A percentile compares a stretch with the other conserved stretches of the same genome.
Evolutionary conservation across 2,888 invertebrate genomes (phyloP).

Genomic region (Epinotia bilunana): DNA sequence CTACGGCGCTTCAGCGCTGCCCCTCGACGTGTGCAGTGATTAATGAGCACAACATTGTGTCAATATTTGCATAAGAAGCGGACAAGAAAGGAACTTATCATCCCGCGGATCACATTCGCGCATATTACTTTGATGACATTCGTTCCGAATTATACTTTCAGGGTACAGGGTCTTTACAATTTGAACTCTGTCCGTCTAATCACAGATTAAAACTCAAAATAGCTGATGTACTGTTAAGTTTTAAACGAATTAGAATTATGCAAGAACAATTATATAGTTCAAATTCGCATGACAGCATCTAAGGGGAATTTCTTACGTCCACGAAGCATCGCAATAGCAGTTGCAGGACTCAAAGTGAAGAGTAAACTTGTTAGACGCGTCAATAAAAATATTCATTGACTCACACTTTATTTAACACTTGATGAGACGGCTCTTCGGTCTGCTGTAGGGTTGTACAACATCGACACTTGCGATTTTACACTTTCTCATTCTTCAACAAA

Average conservation of each 20-base stretch:
- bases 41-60: slow-evolving; percentile 80
- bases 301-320: slow-evolving; percentile 50
- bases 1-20: slow-evolving; percentile 42
- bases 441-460: slow-evolving; percentile 64
- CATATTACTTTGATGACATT: slow-evolving; percentile 73
- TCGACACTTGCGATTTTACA: not conserved
- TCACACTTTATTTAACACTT: slow-evolving; percentile 81
- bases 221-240: not conserved
- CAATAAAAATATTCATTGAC: slow-evolving; percentile 84
- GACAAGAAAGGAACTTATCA: slow-evolving; percentile 77
- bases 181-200: slow-evolving; percentile 54
- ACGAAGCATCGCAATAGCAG: slow-evolving; percentile 51
- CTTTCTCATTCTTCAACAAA: not conserved
- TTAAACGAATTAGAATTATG: slow-evolving; percentile 6
- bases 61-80: slow-evolving; percentile 84
- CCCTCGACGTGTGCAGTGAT: slow-evolving; percentile 74
- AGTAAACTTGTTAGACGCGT: slow-evolving; percentile 74
- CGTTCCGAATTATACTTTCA: slow-evolving; percentile 59
- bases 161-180: slow-evolving; percentile 41
- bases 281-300: slow-evolving; percentile 49
- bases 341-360: slow-evolving; percentile 43
- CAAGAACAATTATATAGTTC: slow-evolving; percentile 46
- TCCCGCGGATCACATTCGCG: slow-evolving; percentile 70
- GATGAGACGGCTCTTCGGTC: slow-evolving; percentile 71
- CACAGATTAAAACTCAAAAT: slow-evolving; percentile 52